These are phyloP conservation scores for Apogon talboti DNA, from an alignment of 2,797 vertebrate species.

Conservation along the genomic window DNA sequence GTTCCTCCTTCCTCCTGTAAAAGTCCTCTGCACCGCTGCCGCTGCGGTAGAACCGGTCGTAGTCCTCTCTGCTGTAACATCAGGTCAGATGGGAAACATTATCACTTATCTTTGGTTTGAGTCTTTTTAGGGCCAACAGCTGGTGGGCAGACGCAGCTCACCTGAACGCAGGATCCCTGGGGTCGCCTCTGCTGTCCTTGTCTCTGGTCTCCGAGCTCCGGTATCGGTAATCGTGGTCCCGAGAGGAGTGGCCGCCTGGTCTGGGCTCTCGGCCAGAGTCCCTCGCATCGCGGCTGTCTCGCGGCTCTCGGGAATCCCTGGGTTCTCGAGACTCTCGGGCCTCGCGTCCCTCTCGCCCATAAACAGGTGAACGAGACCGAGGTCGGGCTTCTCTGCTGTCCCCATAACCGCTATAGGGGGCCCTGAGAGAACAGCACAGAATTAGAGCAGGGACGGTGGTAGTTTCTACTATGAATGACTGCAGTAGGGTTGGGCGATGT, in stretches of 20 bases:
- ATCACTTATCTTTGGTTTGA: accelerated
- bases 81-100: neutral
- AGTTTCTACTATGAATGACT: slow-evolving; percentile 3
- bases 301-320: slow-evolving; percentile 73
- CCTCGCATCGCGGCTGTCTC: slow-evolving; percentile 82
- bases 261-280: slow-evolving; percentile 72
- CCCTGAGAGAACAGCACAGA: slow-evolving; percentile 60
- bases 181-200: slow-evolving; percentile 79
- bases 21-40: slow-evolving; percentile 83
- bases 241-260: slow-evolving; percentile 65
- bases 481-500: neutral
- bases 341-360: slow-evolving; percentile 76
- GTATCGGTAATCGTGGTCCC: slow-evolving; percentile 73
- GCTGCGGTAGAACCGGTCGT: slow-evolving; percentile 87
- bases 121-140: neutral
- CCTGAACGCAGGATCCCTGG: slow-evolving; percentile 84
- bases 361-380: slow-evolving; percentile 82
- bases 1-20: slow-evolving; percentile 91
- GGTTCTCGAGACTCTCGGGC: slow-evolving; percentile 80
- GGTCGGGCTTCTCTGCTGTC: slow-evolving; percentile 77
- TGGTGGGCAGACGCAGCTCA: slow-evolving; percentile 39
- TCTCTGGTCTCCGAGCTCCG: slow-evolving; percentile 71
- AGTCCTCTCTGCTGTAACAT: slow-evolving; percentile 85
- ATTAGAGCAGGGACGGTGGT: slow-evolving; percentile 33
- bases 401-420: slow-evolving; percentile 70